Percentiles rank a stretch among this genome's conserved stretches.
Evolutionary conservation across 2,797 vertebrate genomes (phyloP).

Genomic region (Pipistrellus kuhlii): DNA sequence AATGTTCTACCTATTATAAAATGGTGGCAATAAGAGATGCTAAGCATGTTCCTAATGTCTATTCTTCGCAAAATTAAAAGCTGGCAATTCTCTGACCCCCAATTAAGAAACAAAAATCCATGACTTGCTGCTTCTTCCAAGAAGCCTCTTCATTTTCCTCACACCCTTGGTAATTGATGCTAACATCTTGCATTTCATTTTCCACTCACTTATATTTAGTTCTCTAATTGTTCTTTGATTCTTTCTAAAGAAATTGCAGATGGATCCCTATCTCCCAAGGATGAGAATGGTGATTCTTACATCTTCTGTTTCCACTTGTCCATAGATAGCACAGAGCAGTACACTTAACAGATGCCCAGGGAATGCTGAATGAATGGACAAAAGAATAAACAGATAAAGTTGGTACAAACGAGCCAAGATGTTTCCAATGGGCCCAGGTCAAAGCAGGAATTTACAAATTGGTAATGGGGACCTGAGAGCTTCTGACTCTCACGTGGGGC

Average conservation of each 20-base stretch:
- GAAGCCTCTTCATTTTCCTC: slow-evolving; percentile 19
- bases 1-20: background rate
- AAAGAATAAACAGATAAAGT: slow-evolving; percentile 14
- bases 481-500: background rate
- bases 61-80: slow-evolving; percentile 49
- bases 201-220: background rate
- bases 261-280: background rate
- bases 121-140: slow-evolving; percentile 23
- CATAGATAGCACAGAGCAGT: background rate
- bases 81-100: background rate
- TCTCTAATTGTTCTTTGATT: background rate
- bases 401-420: background rate
- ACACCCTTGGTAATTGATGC: background rate
- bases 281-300: background rate
- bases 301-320: background rate
- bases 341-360: background rate
- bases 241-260: background rate
- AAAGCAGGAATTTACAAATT: slow-evolving; percentile 6
- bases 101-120: slow-evolving; percentile 34
- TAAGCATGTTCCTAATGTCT: background rate
- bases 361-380: background rate
- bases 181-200: background rate
- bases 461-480: background rate
- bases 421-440: background rate
- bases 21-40: background rate